Percentiles rank a stretch among this genome's conserved stretches.
phyloP scores from a whole-genome alignment of 2,113 vertebrate species.

The Pangasianodon gigas region DNA sequence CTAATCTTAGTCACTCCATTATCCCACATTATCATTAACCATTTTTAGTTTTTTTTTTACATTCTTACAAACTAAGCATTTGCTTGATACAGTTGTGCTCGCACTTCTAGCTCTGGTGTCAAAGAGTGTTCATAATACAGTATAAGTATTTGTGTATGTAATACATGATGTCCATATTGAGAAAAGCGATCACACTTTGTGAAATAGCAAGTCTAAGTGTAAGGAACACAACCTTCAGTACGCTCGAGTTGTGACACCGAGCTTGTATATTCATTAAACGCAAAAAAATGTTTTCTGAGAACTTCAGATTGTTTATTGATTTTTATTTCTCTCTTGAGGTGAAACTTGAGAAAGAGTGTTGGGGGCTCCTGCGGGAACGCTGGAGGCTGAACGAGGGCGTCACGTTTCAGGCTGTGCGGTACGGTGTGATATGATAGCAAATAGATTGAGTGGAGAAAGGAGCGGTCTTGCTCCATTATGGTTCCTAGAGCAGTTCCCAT shows the following conservation, averaged over 20 bases:
- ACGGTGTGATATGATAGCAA: slow-evolving; percentile 67
- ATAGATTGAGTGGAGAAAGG: slow-evolving; percentile 36
- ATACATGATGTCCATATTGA: neutral
- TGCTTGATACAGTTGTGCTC: neutral
- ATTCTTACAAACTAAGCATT: slow-evolving; percentile 4
- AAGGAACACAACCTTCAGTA: slow-evolving; percentile 77
- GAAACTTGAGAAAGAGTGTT: slow-evolving; percentile 90
- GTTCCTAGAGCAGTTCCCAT: slow-evolving; percentile 36
- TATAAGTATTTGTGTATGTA: neutral
- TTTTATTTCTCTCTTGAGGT: slow-evolving; percentile 98
- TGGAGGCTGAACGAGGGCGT: slow-evolving; percentile 73
- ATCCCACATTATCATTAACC: neutral
- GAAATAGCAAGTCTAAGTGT: slow-evolving; percentile 59
- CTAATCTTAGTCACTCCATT: neutral
- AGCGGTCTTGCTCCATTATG: slow-evolving; percentile 42
- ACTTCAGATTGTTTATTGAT: slow-evolving; percentile 99
- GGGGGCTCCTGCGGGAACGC: slow-evolving; percentile 78
- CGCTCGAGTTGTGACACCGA: slow-evolving; percentile 83
- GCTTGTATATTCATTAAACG: slow-evolving; percentile 98
- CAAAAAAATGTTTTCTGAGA: slow-evolving; percentile 84
- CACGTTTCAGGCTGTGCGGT: slow-evolving; percentile 69
- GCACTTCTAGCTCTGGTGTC: neutral
- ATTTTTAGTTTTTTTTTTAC: slow-evolving; percentile 32
- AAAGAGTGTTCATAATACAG: neutral
- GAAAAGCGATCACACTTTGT: slow-evolving; percentile 35